Conservation (phyloP, 2,888 invertebrate genomes). For the Hirudinaria manillensis region DNA sequence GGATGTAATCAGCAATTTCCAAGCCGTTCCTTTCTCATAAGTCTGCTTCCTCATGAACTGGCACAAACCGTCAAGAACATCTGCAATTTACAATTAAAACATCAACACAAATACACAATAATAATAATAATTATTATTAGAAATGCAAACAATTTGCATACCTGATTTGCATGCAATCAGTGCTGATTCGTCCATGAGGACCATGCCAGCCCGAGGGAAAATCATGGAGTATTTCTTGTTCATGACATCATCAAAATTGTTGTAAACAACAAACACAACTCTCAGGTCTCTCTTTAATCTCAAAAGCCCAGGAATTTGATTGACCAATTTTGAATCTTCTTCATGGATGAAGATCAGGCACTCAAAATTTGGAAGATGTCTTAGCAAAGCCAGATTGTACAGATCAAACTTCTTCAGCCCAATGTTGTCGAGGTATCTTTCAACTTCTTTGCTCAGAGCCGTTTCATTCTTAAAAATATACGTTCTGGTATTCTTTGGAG, state of each 20-base stretch:
- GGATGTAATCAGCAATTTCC: slow-evolving; percentile 27
- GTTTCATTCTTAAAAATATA: slow-evolving; percentile 20
- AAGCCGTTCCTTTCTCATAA: slow-evolving; percentile 25
- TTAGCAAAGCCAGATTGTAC: slow-evolving; percentile 23
- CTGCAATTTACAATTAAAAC: slow-evolving; percentile 17
- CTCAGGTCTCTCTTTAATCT: slow-evolving; percentile 28
- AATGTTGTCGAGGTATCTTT: slow-evolving; percentile 18
- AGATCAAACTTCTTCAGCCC: slow-evolving; percentile 28
- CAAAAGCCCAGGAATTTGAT: slow-evolving; percentile 28
- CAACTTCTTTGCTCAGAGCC: slow-evolving; percentile 10
- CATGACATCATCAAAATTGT: slow-evolving; percentile 23
- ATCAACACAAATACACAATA: background rate
- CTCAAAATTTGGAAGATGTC: slow-evolving; percentile 25
- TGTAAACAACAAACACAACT: slow-evolving; percentile 20
- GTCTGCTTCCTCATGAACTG: slow-evolving; percentile 27
- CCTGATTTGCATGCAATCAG: slow-evolving; percentile 31
- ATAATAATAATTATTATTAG: background rate
- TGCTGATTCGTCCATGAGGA: slow-evolving; percentile 25
- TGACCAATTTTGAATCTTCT: slow-evolving; percentile 14
- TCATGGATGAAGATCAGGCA: slow-evolving; percentile 30
- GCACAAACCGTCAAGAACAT: slow-evolving; percentile 28
- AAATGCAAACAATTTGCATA: background rate
- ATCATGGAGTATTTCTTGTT: slow-evolving; percentile 19
- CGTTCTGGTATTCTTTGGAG: slow-evolving; percentile 16
- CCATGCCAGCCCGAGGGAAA: slow-evolving; percentile 30